These are phyloP conservation scores for Zingel zingel DNA, from an alignment of 2,113 vertebrate genomes.

Conservation along the genomic window DNA sequence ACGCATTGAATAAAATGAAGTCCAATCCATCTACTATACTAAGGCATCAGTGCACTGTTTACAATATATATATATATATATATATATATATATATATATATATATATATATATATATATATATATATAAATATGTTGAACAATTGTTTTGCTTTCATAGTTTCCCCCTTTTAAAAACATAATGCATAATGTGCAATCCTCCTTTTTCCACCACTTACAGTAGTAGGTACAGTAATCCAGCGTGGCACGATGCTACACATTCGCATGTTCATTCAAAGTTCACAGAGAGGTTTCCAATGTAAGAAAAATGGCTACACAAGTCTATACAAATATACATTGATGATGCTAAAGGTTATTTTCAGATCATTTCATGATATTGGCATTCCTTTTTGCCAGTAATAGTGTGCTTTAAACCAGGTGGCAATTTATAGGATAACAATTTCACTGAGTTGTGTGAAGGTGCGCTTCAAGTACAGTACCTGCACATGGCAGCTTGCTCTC, in stretches of 20 bases:
- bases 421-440: not conserved
- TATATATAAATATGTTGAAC: not conserved
- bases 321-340: not conserved
- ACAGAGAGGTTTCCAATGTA: not conserved
- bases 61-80: not conserved
- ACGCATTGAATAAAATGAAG: not conserved
- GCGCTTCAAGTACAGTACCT: not conserved
- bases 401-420: conserved; percentile 5
- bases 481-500: not conserved
- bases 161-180: not conserved
- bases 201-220: not conserved
- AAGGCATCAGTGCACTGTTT: not conserved
- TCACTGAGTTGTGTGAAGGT: not conserved
- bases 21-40: not conserved
- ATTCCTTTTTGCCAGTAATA: not conserved
- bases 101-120: not conserved
- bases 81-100: no score
- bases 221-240: not conserved
- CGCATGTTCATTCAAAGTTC: not conserved
- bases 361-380: not conserved
- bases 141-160: not conserved
- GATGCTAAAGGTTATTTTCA: not conserved
- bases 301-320: not conserved
- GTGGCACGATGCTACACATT: not conserved
- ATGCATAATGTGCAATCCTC: not conserved